Percentiles rank a stretch among this genome's conserved stretches.
Evolutionary conservation across 2,888 invertebrate genomes (phyloP).

Genomic region (Pterostichus madidus): DNA sequence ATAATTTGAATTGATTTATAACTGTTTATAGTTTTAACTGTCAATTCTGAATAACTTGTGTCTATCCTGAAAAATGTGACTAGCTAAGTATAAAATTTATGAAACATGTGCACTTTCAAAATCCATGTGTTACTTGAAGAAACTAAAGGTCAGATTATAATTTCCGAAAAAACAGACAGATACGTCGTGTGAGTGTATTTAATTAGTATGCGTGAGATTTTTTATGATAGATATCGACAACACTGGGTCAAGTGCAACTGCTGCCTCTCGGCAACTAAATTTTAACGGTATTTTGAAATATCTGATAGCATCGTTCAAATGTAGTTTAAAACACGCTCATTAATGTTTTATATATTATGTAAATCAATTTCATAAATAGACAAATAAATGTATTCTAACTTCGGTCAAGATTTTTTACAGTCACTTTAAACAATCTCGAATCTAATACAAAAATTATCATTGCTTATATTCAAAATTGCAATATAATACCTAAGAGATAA

Average conservation of each 20-base stretch:
- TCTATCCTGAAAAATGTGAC: conserved; percentile 1
- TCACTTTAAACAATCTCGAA: too few species aligned
- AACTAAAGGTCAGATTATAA: conserved; percentile 28
- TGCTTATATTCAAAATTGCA: too few species aligned
- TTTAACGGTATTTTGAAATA: conserved; percentile 52
- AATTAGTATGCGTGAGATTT: conserved; percentile 40
- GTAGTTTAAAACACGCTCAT: conserved; percentile 41
- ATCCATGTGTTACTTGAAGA: background rate
- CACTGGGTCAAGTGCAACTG: conserved; percentile 54
- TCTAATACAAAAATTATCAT: too few species aligned
- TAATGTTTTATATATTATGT: conserved; percentile 39
- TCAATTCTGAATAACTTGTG: too few species aligned
- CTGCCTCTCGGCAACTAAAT: conserved; percentile 15
- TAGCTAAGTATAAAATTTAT: conserved; percentile 5
- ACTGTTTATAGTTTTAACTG: too few species aligned
- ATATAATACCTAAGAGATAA: too few species aligned
- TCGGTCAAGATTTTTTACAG: background rate
- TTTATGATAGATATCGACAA: conserved; percentile 56
- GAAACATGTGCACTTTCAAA: conserved; percentile 32
- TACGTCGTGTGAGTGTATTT: conserved; percentile 8
- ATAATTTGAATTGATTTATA: too few species aligned
- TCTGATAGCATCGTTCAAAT: conserved; percentile 46
- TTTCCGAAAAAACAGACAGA: conserved; percentile 31
- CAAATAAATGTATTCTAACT: background rate
- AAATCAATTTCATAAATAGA: conserved; percentile 11